Base-by-base conservation (phyloP, 2,888 invertebrate species). In the Meliscaeva auricollis region DNA sequence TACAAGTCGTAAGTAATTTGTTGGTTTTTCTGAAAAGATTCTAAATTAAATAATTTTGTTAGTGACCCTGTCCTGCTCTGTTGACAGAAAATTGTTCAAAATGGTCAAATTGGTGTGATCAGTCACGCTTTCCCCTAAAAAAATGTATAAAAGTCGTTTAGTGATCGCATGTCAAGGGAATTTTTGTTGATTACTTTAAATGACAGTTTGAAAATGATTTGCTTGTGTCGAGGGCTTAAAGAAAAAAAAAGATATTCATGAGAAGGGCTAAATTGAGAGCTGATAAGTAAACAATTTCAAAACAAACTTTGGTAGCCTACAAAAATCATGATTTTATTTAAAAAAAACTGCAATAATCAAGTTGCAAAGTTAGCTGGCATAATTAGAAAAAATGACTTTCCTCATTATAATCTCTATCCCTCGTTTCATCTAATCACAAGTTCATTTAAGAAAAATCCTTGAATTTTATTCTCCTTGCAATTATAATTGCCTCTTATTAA, bases 51-150 rank as follows among this genome's bases (percentile, higher is more conserved):
- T 22, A 5, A 9, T 50, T 4, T 50, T 15, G 50, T 22, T 8
- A 20, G 38, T 38, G 4, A 38, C 13, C 3, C 1, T 38, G 38
- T 26, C 6, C 17, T 38, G 1, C 22, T 41, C 1, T 50, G 9
- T 17, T 50, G 4, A 32, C 35, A 64, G 58, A 41, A 74, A 74
- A 79, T 60, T 66, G 66, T 52, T 30, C 9, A 41, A 79, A 74
- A 68, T 52, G 79, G 66, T 68, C 60, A 60, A 68, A 17, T 68
- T 41, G 41, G 17, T 60, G 15, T 66, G 38, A 48, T 41, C 58
- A 9, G 56, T 73, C 46, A 66, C 58, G 58, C 79, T 74, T 72
- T 78, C 72, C 17, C 72, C 48, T 9, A 6, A 11, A 20, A 30
- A 41, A 30, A n/a, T 52, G 7, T n/a, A 52, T 26, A 5, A 52